A percentile compares a stretch with the other conserved stretches of the same genome.
phyloP scores from a whole-genome alignment of 2,113 vertebrate genomes.

The Psittacula cyanocephala region DNA sequence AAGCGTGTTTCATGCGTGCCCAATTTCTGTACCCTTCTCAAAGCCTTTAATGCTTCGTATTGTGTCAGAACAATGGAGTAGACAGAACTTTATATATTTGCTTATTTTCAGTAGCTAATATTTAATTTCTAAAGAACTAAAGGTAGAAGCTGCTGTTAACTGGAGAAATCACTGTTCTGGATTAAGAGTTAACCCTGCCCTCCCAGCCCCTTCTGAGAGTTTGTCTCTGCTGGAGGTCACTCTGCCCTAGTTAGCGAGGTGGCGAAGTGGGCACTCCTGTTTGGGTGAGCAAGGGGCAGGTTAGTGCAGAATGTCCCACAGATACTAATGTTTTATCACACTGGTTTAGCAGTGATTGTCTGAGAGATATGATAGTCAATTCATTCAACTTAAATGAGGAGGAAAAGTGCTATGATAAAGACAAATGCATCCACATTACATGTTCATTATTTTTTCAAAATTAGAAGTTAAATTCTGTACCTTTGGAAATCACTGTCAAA shows the following conservation, averaged over 20 bases:
- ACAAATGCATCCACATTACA: background rate
- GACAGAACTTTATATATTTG: background rate
- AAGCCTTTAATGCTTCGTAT: background rate
- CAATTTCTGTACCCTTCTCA: background rate
- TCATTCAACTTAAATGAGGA: background rate
- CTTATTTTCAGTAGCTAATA: background rate
- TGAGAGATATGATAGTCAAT: background rate
- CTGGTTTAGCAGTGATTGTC: background rate
- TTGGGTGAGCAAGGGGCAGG: background rate
- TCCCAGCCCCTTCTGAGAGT: background rate
- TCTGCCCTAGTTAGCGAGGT: background rate
- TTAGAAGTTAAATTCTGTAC: background rate
- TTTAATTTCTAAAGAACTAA: background rate
- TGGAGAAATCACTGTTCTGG: background rate
- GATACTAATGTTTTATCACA: background rate
- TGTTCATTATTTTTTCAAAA: background rate
- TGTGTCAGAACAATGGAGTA: background rate
- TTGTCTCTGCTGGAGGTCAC: background rate
- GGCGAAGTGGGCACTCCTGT: background rate
- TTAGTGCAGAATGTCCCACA: background rate
- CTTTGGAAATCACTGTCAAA: background rate
- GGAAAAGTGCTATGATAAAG: background rate
- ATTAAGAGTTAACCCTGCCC: background rate
- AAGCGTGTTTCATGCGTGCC: background rate
- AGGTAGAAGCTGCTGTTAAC: background rate